These are phyloP conservation scores for Lepus timidus DNA, from an alignment of 2,113 vertebrate species.

Conservation along the genomic window DNA sequence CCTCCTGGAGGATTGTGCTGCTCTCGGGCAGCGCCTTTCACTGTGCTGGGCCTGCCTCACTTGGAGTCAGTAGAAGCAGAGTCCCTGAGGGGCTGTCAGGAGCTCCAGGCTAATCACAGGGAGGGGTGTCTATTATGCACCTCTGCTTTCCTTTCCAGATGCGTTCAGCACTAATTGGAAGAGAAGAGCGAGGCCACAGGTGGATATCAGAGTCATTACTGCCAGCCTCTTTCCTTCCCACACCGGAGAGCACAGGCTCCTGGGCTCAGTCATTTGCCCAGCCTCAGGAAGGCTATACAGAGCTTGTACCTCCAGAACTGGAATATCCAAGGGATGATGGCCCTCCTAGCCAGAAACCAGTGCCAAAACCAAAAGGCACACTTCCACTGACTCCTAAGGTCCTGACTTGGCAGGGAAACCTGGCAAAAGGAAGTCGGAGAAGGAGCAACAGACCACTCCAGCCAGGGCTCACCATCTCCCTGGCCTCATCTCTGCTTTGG, in stretches of 20 bases:
- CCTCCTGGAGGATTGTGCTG: not conserved
- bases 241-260: not conserved
- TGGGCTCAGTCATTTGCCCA: not conserved
- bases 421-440: not conserved
- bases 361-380: not conserved
- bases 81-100: constrained; percentile 8
- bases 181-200: not conserved
- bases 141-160: constrained; percentile 53
- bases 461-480: not conserved
- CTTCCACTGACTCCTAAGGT: not conserved
- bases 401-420: not conserved
- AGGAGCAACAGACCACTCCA: not conserved
- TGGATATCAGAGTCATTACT: not conserved
- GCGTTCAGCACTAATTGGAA: not conserved
- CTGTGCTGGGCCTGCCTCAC: not conserved
- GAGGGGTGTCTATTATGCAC: not conserved
- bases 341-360: not conserved
- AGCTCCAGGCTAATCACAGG: constrained; percentile 42
- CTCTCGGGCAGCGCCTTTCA: not conserved
- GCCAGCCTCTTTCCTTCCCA: not conserved
- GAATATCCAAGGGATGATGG: not conserved
- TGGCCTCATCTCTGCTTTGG: not conserved
- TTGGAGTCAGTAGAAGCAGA: constrained; percentile 21
- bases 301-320: not conserved
- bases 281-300: not conserved